These are phyloP conservation scores for Atrichornis clamosus DNA, from an alignment of 2,113 vertebrate species.

Conservation along the genomic window DNA sequence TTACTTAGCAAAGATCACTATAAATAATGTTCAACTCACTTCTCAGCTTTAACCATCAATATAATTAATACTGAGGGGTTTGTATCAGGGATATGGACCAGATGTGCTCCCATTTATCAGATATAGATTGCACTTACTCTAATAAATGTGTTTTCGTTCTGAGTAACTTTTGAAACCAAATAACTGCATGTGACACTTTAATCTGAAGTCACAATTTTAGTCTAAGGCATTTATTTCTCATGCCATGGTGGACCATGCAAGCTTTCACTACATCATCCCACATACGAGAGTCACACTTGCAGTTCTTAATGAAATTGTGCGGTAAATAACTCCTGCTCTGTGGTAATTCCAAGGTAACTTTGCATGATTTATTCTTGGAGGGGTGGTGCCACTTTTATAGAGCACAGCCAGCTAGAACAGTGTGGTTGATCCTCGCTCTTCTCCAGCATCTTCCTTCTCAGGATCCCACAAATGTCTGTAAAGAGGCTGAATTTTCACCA, in stretches of 20 bases:
- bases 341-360: constrained; percentile 37
- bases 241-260: background rate
- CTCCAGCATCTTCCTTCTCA: background rate
- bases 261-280: background rate
- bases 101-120: constrained; percentile 78
- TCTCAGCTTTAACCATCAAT: constrained; percentile 72
- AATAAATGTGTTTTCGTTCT: constrained; percentile 64
- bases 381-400: background rate
- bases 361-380: background rate
- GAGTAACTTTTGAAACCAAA: constrained; percentile 67
- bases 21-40: constrained; percentile 77
- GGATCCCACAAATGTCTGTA: background rate
- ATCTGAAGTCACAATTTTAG: constrained; percentile 46
- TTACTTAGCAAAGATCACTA: constrained; percentile 80
- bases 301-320: background rate
- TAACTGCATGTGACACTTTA: constrained; percentile 51
- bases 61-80: constrained; percentile 74
- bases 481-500: background rate
- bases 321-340: background rate
- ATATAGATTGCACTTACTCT: constrained; percentile 68
- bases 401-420: background rate
- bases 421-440: background rate
- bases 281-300: background rate
- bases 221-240: constrained; percentile 36
- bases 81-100: constrained; percentile 60